These are phyloP conservation scores for Aphodius sticticus DNA, from an alignment of 2,888 invertebrate species.

Conservation along the genomic window DNA sequence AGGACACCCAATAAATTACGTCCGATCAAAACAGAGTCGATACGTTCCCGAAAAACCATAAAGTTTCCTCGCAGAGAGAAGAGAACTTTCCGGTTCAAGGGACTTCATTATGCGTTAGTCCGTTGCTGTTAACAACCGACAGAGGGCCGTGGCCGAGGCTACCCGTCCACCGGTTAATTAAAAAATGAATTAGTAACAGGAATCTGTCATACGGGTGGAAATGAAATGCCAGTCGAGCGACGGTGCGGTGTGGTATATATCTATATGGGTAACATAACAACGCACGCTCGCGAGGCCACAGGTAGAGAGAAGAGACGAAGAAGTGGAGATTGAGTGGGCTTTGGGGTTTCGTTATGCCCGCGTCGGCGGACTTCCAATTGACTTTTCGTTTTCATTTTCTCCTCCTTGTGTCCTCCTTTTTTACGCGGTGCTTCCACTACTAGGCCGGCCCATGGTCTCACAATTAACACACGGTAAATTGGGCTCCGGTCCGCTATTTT, in stretches of 20 bases:
- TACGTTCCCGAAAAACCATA: slow-evolving; percentile 15
- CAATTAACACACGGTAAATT: slow-evolving; percentile 57
- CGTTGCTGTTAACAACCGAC: slow-evolving; percentile 42
- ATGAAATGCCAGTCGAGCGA: slow-evolving; percentile 57
- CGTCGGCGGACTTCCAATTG: background rate
- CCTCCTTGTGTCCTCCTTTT: background rate
- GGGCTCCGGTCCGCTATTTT: slow-evolving; percentile 53
- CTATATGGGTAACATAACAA: slow-evolving; percentile 4
- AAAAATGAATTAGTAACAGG: slow-evolving; percentile 61
- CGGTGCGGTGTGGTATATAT: slow-evolving; percentile 39
- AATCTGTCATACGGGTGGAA: slow-evolving; percentile 59
- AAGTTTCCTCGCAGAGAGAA: background rate
- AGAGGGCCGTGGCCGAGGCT: slow-evolving; percentile 51
- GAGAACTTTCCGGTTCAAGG: background rate
- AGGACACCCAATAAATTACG: slow-evolving; percentile 25
- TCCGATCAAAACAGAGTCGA: slow-evolving; percentile 18
- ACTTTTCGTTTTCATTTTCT: slow-evolving; percentile 4
- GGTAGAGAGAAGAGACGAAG: background rate
- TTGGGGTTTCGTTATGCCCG: background rate
- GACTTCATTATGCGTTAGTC: slow-evolving; percentile 32
- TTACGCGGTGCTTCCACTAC: background rate
- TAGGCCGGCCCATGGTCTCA: slow-evolving; percentile 39
- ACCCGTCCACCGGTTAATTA: slow-evolving; percentile 56
- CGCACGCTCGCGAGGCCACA: background rate
- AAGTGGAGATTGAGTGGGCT: background rate